A percentile compares a stretch with the other conserved stretches of the same genome.
These are phyloP conservation scores for Bellardia pandia DNA, from an alignment of 2,888 invertebrate genomes.

Conservation along the genomic window DNA sequence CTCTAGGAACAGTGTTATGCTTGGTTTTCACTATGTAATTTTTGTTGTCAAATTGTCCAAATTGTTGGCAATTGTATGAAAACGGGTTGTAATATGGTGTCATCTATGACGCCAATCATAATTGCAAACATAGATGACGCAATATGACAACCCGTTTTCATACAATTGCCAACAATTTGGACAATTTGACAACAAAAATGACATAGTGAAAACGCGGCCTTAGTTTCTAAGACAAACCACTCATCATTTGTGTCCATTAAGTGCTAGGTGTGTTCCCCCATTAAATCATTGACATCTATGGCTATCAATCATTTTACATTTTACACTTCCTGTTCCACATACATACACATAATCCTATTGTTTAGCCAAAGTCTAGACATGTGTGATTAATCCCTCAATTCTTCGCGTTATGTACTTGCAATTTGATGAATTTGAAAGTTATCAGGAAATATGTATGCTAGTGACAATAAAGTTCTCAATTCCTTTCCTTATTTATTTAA, in stretches of 20 bases:
- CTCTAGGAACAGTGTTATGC: background rate
- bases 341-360: background rate
- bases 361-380: conserved; percentile 50
- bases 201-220: too few relatives aligned
- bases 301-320: conserved; percentile 25
- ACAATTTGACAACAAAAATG: too few relatives aligned
- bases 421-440: conserved; percentile 17
- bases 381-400: conserved; percentile 39
- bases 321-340: conserved; percentile 31
- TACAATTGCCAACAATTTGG: too few relatives aligned
- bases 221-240: background rate
- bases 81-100: too few relatives aligned
- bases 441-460: conserved; percentile 25
- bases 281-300: background rate
- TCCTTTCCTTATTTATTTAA: conserved; percentile 6
- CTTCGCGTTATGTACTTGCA: background rate
- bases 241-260: conserved; percentile 5
- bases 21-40: too few relatives aligned
- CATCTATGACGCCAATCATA: too few relatives aligned
- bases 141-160: too few relatives aligned
- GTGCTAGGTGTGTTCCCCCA: background rate
- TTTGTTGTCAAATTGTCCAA: too few relatives aligned
- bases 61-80: too few relatives aligned
- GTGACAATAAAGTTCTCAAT: conserved; percentile 38
- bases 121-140: too few relatives aligned